Evolutionary conservation across 1,140 invertebrate species (phyloP), one percentile per base, ranked within the genome.

Genomic region (Nebria ingens): DNA sequence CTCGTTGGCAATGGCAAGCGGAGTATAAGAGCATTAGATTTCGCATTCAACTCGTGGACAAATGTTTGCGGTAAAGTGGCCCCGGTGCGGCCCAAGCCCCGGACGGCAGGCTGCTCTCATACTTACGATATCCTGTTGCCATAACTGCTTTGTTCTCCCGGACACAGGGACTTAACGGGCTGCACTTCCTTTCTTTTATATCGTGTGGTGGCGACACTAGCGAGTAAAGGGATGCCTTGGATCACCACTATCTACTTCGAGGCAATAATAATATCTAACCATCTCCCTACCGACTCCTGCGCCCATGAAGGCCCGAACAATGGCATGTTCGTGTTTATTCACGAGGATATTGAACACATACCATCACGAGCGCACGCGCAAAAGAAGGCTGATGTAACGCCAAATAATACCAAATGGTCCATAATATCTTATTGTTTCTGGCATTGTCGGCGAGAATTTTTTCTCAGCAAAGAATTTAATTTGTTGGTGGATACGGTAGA

Each of bases 51-150:
- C 40, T 45, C 40, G 40, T 45, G 40, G 40, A 45, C 40, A 45
- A 45, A 45, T 45, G 40, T 45, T 45, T 45, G 40, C 40, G 40
- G 40, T 45, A 45, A 45, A 45, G 40, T 45, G 40, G 40, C 40
- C 40, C n/a, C n/a, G n/a, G n/a, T n/a, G n/a, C n/a, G n/a, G n/a
- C n/a, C n/a, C n/a, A n/a, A n/a, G n/a, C n/a, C n/a, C n/a, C n/a
- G n/a, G n/a, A n/a, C n/a, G n/a, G n/a, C n/a, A n/a, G 40, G 6
- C 9, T 45, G 40, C 9, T 17, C 17, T 17, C 40, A 45, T 45
- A 45, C 9, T 45, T 45, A 45, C 40, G 40, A 45, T 45, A 45
- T 45, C 40, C 40, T 45, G 40, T 45, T 45, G 15, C 40, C 40
- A 45, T 45, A 45, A 45, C 6, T 17, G 40, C 40, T 45, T 45